Evolutionary conservation across 2,113 vertebrate genomes (phyloP), one percentile per base, ranked within the genome.

Genomic region (Callopanchax toddi): DNA sequence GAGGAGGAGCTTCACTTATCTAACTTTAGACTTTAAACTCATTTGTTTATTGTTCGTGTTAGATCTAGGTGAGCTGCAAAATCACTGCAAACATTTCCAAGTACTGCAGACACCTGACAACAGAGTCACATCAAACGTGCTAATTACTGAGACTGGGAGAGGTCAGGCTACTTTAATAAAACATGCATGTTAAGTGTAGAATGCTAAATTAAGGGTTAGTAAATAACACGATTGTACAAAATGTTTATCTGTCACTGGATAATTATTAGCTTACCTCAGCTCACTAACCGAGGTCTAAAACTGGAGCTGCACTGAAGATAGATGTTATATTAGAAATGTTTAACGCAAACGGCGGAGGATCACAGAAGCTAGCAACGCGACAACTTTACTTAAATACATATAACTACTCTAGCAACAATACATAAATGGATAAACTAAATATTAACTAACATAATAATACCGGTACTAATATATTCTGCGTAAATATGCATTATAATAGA

Each of bases 261-360:
- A 26, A 26, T 32, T 4, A 36, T 8, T 2, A 11, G 10, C 11
- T 37, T 12, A 37, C 44, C 20, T 46, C 21, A 22, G 44, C 21
- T 46, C 3, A 46, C 11, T 37, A 37, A 37, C 11, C 36, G 36
- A 37, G 11, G 36, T 36, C 4, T 10, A 32, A 42, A n/a, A 26
- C 15, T 17, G 20, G 21, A 56, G 45, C 42, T 29, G 0, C 4
- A 10, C 6, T 26, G 25, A 26, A 12, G 17, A 15, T 26, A 32
- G 29, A 6, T 23, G 49, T 54, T n/a, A n/a, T n/a, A n/a, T n/a
- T 32, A 18, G 6, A 40, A 23, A 3, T 11, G 25, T 36, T 7
- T 0, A 0, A 12, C 3, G 2, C 13, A 1, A 0, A 4, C 4
- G 3, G 20, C 29, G 32, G 32, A 39, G 1, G n/a, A 26, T 0